phyloP scores from a whole-genome alignment of 2,113 vertebrate species.

The Limnothrissa miodon region DNA sequence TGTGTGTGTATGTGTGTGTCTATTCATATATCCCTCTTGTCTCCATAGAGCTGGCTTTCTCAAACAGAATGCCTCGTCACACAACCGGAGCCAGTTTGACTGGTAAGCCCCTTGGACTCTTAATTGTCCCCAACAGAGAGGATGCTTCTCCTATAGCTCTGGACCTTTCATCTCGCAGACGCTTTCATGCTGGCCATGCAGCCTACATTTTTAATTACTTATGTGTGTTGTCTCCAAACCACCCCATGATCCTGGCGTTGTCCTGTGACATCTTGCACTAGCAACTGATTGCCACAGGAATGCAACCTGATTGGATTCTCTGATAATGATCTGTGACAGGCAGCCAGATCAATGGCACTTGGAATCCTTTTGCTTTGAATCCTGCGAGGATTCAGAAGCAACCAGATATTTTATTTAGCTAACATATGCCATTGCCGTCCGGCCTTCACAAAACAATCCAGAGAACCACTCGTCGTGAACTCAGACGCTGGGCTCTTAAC shows the following conservation, averaged over 20 bases:
- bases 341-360: not conserved
- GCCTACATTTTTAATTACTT: not conserved
- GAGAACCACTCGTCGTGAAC: not conserved
- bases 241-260: not conserved
- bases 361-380: not conserved
- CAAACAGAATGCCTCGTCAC: slow-evolving; percentile 72
- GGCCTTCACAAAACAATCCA: not conserved
- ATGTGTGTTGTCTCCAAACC: not conserved
- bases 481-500: not conserved
- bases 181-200: not conserved
- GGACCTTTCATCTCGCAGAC: not conserved
- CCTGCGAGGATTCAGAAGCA: not conserved
- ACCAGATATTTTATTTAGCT: not conserved
- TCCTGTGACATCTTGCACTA: not conserved
- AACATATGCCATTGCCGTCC: not conserved
- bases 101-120: slow-evolving; percentile 69
- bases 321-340: not conserved
- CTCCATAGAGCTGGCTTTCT: slow-evolving; percentile 68
- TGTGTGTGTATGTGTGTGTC: slow-evolving; percentile 26
- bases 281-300: not conserved
- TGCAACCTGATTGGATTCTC: not conserved
- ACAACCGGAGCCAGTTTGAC: slow-evolving; percentile 72
- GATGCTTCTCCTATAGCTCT: not conserved
- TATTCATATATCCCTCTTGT: slow-evolving; percentile 25
- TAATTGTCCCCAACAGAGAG: not conserved